These are phyloP conservation scores for Sebastes ruberrimus DNA, from an alignment of 2,797 vertebrate species.

Conservation along the genomic window DNA sequence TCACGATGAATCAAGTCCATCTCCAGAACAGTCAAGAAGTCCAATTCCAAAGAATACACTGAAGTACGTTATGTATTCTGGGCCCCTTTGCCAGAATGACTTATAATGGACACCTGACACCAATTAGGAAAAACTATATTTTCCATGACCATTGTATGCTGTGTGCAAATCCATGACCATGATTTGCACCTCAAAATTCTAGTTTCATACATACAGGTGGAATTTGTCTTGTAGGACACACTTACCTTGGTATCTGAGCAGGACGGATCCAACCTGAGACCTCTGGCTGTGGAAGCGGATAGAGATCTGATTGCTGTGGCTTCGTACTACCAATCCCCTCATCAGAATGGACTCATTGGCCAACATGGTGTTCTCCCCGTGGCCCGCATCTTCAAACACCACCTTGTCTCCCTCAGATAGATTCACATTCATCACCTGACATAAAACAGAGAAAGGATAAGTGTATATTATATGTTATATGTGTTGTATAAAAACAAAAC, in stretches of 20 bases:
- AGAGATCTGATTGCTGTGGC: slow-evolving; percentile 90
- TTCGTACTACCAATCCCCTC: slow-evolving; percentile 91
- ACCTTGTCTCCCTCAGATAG: slow-evolving; percentile 88
- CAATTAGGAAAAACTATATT: background rate
- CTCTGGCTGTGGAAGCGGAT: slow-evolving; percentile 86
- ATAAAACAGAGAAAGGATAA: slow-evolving; percentile 10
- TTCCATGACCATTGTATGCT: background rate
- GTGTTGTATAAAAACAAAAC: background rate
- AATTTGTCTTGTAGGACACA: background rate
- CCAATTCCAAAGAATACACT: background rate
- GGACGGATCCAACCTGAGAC: slow-evolving; percentile 82
- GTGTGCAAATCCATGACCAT: background rate
- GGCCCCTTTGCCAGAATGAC: background rate
- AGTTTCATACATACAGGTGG: background rate
- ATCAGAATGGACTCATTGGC: slow-evolving; percentile 94
- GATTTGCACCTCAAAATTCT: background rate
- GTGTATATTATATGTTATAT: background rate
- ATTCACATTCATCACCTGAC: slow-evolving; percentile 92
- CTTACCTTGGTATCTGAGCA: slow-evolving; percentile 91
- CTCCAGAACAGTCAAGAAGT: background rate
- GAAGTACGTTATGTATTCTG: background rate
- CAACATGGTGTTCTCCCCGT: slow-evolving; percentile 84
- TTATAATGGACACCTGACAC: background rate
- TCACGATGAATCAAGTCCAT: background rate
- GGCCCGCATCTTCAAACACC: slow-evolving; percentile 86